Conservation (phyloP, 1,140 invertebrate genomes). For the Bactericera cockerelli region DNA sequence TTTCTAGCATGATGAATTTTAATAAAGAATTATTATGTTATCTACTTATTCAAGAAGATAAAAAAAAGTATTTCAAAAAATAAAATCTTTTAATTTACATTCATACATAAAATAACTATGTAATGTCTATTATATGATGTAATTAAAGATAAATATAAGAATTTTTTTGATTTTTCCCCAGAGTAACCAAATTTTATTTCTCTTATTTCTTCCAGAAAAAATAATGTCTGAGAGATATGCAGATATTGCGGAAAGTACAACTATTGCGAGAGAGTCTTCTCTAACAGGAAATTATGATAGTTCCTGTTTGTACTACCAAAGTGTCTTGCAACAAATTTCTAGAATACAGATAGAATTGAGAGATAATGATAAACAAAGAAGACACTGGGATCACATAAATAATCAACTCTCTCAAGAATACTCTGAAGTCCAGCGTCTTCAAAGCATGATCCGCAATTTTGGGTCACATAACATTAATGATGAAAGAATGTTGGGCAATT, state of each 20-base stretch:
- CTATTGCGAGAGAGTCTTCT: conserved; percentile 84
- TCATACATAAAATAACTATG: no score
- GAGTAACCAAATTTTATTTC: no score
- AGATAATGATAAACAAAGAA: conserved; percentile 63
- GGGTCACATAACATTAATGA: conserved; percentile 12
- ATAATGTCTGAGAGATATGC: neutral
- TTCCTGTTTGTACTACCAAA: conserved; percentile 86
- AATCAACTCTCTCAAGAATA: conserved; percentile 6
- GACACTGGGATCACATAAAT: conserved; percentile 57
- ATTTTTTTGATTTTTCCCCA: no score
- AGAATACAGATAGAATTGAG: conserved; percentile 61
- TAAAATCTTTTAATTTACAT: no score
- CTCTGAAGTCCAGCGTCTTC: neutral
- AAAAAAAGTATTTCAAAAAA: no score
- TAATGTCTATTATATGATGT: no score
- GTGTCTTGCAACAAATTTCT: conserved; percentile 79
- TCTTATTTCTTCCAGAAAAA: neutral
- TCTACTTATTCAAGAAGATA: no score
- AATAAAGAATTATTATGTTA: no score
- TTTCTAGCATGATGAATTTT: no score
- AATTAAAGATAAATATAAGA: no score
- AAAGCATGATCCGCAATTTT: conserved; percentile 11
- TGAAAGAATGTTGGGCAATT: conserved; percentile 10
- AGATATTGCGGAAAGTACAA: conserved; percentile 83
- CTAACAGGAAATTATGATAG: conserved; percentile 91